Evolutionary conservation across 2,888 invertebrate species (phyloP).

Genomic region (Acrobeloides nanus): DNA sequence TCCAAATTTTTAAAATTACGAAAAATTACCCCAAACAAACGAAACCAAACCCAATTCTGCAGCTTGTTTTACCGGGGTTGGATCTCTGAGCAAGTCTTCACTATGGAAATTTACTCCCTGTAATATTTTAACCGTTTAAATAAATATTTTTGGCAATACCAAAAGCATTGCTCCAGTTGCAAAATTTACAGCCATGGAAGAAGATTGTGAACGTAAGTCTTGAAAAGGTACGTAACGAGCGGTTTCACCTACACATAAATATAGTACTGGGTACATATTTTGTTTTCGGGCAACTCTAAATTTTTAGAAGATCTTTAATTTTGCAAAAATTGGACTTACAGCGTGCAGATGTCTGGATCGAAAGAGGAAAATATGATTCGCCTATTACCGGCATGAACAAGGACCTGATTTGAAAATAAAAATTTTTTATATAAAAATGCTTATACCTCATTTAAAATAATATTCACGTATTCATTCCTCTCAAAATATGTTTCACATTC

Average conservation of each 20-base stretch:
- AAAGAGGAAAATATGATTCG: slow-evolving; percentile 88
- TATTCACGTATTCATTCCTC: slow-evolving; percentile 78
- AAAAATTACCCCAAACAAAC: slow-evolving; percentile 78
- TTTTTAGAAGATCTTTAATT: background rate
- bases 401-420: slow-evolving; percentile 74
- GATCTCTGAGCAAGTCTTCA: slow-evolving; percentile 75
- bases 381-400: slow-evolving; percentile 71
- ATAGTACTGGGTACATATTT: slow-evolving; percentile 90
- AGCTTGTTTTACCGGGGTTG: slow-evolving; percentile 60
- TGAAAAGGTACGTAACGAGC: slow-evolving; percentile 60
- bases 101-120: slow-evolving; percentile 85
- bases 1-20: slow-evolving; percentile 64
- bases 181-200: slow-evolving; percentile 48
- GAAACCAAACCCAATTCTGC: slow-evolving; percentile 70
- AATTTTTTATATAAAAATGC: too few relatives aligned
- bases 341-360: slow-evolving; percentile 87
- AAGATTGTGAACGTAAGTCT: slow-evolving; percentile 29
- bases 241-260: slow-evolving; percentile 75
- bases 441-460: too few relatives aligned
- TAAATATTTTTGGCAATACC: slow-evolving; percentile 6
- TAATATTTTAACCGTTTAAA: slow-evolving; percentile 8
- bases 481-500: slow-evolving; percentile 42
- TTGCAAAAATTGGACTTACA: slow-evolving; percentile 59
- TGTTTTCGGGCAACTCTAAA: slow-evolving; percentile 78
- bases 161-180: slow-evolving; percentile 39